These are phyloP conservation scores for Tetragonula carbonaria DNA, from an alignment of 2,888 invertebrate genomes.

Conservation along the genomic window DNA sequence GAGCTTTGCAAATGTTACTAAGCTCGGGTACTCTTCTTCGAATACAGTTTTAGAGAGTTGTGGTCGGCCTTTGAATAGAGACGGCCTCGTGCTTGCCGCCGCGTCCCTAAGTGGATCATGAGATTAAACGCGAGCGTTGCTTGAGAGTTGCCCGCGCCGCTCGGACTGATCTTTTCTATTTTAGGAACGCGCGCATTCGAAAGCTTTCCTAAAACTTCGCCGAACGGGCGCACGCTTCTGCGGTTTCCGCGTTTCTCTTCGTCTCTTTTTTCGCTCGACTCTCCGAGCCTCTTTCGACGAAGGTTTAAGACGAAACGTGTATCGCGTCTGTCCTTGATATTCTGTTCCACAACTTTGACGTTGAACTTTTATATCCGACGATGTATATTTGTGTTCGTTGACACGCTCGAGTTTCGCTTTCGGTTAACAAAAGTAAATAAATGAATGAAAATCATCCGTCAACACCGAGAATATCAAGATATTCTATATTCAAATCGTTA, in stretches of 20 bases:
- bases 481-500: too few relatives aligned
- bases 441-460: too few relatives aligned
- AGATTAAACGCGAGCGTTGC: conserved; percentile 35
- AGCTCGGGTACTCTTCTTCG: neutral
- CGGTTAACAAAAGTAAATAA: too few relatives aligned
- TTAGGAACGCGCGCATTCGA: neutral
- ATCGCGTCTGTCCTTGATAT: too few relatives aligned
- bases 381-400: too few relatives aligned
- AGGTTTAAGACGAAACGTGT: neutral
- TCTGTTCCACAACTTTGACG: too few relatives aligned
- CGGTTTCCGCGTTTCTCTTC: neutral
- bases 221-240: neutral
- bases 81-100: neutral
- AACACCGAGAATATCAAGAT: too few relatives aligned
- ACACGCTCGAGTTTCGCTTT: too few relatives aligned
- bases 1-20: neutral
- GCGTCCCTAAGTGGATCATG: conserved; percentile 37
- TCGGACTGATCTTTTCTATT: conserved; percentile 36
- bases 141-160: conserved; percentile 8
- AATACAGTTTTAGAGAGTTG: conserved; percentile 30
- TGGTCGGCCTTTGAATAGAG: conserved; percentile 17
- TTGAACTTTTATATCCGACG: too few relatives aligned
- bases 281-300: neutral
- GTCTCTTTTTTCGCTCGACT: neutral
- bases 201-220: neutral